Base-by-base conservation (phyloP, 64 coral and sea anemone genomes). In the Anthopleura sola region DNA sequence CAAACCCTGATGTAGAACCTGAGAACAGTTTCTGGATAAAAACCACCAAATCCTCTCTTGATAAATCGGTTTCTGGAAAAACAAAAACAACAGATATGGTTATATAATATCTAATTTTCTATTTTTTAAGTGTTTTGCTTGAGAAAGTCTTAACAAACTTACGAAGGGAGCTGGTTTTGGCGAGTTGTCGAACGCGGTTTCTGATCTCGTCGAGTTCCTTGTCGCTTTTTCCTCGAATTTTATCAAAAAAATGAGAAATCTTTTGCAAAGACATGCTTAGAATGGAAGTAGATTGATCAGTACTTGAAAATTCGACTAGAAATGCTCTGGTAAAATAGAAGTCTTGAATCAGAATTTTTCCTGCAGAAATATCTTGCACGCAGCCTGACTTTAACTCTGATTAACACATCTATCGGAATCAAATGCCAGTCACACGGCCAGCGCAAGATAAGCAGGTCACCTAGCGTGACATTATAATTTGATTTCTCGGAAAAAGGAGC, bases 181-280 rank as follows among this genome's bases (percentile, higher is more conserved):
- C 37, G 37, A 79, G 76, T 23, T 48, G 36, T 28, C 76, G 36
- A 21, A 79, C 76, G 15, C 39, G 76, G 24, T n/a, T 33, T 48
- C 44, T 47, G 0, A 44, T 1, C 24, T 38, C 44, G 0, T 38
- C 19, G 19, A 79, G 76, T 38, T 79, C 18, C 1, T 48, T n/a
- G 31, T 79, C 9, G 76, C 10, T 79, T 79, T 38, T 4, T 26
- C 37, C 44, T 48, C 76, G 76, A 79, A 79, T 17, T 24, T 79
- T 37, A 26, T 79, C 76, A 79, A 79, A 79, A 79, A 79, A 48
- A n/a, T 15, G 76, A 79, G 76, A 44, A 79, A 79, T 79, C 16
- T 40, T 46, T 79, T 79, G 76, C 36, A 79, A 28, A 17, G 76
- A 79, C 76, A 79, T 79, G 31, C 14, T 34, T 16, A 71, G 23